A percentile compares a stretch with the other conserved stretches of the same genome.
phyloP scores from a whole-genome alignment of 2,888 invertebrate species.

The Xestobium rufovillosum region DNA sequence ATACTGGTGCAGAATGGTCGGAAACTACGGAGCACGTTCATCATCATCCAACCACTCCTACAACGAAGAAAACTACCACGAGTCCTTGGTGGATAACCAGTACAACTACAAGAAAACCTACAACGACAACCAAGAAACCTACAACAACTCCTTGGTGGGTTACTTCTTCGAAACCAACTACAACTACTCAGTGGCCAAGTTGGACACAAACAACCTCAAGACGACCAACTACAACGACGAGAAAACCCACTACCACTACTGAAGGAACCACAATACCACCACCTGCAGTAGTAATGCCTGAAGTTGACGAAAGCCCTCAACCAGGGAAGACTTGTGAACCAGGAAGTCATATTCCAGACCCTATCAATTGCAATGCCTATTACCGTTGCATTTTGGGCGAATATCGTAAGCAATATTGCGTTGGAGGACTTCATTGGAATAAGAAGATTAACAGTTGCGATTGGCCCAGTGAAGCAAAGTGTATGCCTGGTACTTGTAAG shows the following conservation, averaged over 20 bases:
- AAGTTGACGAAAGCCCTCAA: slow-evolving; percentile 36
- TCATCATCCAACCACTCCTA: slow-evolving; percentile 22
- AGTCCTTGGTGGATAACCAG: slow-evolving; percentile 32
- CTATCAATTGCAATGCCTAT: slow-evolving; percentile 65
- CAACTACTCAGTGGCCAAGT: slow-evolving; percentile 25
- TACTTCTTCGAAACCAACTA: slow-evolving; percentile 24
- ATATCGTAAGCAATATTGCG: slow-evolving; percentile 64
- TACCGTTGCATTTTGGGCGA: slow-evolving; percentile 69
- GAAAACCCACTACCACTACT: slow-evolving; percentile 28
- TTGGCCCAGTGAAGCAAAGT: slow-evolving; percentile 72
- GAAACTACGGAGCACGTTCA: slow-evolving; percentile 23
- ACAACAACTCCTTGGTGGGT: slow-evolving; percentile 35
- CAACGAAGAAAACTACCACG: slow-evolving; percentile 30
- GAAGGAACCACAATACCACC: slow-evolving; percentile 40
- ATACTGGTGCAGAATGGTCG: slow-evolving; percentile 44
- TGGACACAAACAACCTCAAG: slow-evolving; percentile 41
- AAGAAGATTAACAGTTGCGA: slow-evolving; percentile 60
- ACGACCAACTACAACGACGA: slow-evolving; percentile 36
- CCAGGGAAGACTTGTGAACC: slow-evolving; percentile 38
- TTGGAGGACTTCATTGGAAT: slow-evolving; percentile 78
- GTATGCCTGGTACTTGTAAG: slow-evolving; percentile 43
- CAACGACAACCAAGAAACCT: slow-evolving; percentile 35
- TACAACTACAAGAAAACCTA: slow-evolving; percentile 36
- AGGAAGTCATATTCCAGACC: slow-evolving; percentile 52
- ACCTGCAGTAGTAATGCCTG: slow-evolving; percentile 45